Percentiles rank a stretch among this genome's conserved stretches.
These are phyloP conservation scores for Drosophila insularis DNA, from an alignment of 1,140 invertebrate genomes.

Conservation along the genomic window DNA sequence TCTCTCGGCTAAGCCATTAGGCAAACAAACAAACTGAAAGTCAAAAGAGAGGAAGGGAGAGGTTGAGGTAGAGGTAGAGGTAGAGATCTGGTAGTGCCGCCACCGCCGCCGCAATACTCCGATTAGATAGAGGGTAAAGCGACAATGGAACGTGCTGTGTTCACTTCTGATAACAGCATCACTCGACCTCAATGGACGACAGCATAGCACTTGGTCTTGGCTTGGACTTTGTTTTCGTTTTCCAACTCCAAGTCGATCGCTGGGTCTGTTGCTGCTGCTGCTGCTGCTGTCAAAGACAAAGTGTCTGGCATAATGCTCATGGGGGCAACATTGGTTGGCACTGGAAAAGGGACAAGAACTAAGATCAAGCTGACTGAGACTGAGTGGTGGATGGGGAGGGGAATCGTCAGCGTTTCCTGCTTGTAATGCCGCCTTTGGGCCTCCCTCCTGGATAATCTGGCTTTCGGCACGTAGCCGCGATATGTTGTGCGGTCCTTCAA, in stretches of 20 bases:
- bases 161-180: conserved; percentile 64
- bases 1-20: conserved; percentile 1
- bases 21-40: not conserved
- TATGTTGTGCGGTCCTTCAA: conserved; percentile 56
- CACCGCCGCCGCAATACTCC: conserved; percentile 39
- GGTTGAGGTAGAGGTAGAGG: not conserved
- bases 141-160: conserved; percentile 78
- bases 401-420: conserved; percentile 56
- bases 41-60: not conserved
- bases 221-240: conserved; percentile 23
- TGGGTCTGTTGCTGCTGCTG: conserved; percentile 5
- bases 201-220: conserved; percentile 25
- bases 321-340: conserved; percentile 1
- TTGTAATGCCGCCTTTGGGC: conserved; percentile 53
- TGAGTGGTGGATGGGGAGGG: not conserved
- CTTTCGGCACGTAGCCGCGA: conserved; percentile 64
- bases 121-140: conserved; percentile 66
- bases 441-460: conserved; percentile 59
- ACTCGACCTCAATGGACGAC: conserved; percentile 1
- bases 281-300: conserved; percentile 72
- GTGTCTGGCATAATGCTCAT: conserved; percentile 77
- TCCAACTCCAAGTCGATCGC: not conserved
- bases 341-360: not conserved
- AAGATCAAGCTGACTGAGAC: conserved; percentile 34
- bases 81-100: conserved; percentile 25